Conservation (phyloP, 2,888 invertebrate genomes). For the Cyclophora albipunctata region DNA sequence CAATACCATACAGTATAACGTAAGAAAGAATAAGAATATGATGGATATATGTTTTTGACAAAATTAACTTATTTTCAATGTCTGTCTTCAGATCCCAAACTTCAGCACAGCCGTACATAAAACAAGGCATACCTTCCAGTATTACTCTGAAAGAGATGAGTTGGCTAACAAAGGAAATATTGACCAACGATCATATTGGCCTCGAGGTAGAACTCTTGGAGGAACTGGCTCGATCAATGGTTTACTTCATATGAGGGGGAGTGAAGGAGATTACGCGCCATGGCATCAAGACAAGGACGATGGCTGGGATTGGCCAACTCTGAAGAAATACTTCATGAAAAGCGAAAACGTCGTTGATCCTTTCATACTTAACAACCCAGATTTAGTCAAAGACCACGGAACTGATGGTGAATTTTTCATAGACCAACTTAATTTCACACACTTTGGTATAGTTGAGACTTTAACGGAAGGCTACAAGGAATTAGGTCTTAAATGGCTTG, state of each 20-base stretch:
- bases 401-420: constrained; percentile 67
- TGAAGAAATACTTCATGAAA: constrained; percentile 57
- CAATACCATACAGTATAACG: too few species aligned
- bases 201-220: constrained; percentile 56
- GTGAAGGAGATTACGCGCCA: constrained; percentile 47
- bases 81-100: constrained; percentile 47
- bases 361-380: constrained; percentile 47
- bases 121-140: constrained; percentile 46
- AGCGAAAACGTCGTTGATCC: constrained; percentile 59
- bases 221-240: constrained; percentile 66
- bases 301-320: constrained; percentile 58
- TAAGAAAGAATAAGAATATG: too few species aligned
- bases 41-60: too few species aligned
- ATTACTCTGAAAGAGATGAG: constrained; percentile 52
- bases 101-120: constrained; percentile 46
- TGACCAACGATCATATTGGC: constrained; percentile 52
- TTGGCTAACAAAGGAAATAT: constrained; percentile 38
- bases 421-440: constrained; percentile 62
- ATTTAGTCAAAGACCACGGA: constrained; percentile 53
- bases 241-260: constrained; percentile 56
- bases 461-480: constrained; percentile 61
- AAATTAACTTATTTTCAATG: too few species aligned
- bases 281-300: constrained; percentile 51
- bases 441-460: constrained; percentile 43
- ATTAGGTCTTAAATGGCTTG: constrained; percentile 60